Conservation (phyloP, 2,797 vertebrate genomes). For the Poeciliopsis paucimaculata region DNA sequence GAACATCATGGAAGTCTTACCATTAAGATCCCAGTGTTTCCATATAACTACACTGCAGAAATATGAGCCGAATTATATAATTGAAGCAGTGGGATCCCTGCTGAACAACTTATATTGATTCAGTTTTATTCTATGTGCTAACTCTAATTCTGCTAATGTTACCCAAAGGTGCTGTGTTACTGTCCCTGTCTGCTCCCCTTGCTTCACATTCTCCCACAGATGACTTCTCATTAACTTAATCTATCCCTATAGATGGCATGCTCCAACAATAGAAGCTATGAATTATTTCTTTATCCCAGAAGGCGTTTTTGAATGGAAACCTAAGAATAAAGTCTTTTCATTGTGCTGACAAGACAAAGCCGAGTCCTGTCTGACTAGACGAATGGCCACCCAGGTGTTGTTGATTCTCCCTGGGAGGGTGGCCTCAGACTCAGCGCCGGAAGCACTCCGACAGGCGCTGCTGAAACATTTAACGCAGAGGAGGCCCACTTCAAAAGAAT, state of each 20-base stretch:
- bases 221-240: constrained; percentile 55
- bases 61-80: background rate
- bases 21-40: background rate
- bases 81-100: constrained; percentile 7
- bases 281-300: constrained; percentile 49
- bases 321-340: constrained; percentile 27
- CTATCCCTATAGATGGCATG: constrained; percentile 45
- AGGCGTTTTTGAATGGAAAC: constrained; percentile 25
- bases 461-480: constrained; percentile 77
- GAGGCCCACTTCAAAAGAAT: constrained; percentile 73
- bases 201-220: constrained; percentile 40
- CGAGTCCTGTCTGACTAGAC: background rate
- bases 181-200: constrained; percentile 8
- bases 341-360: constrained; percentile 32
- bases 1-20: background rate
- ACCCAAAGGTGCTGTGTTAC: constrained; percentile 66
- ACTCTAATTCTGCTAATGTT: constrained; percentile 67
- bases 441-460: constrained; percentile 58
- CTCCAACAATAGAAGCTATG: constrained; percentile 44
- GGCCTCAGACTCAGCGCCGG: constrained; percentile 29
- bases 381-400: constrained; percentile 24
- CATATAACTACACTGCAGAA: background rate
- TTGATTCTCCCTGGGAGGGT: constrained; percentile 41
- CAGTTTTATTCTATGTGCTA: constrained; percentile 15
- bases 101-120: constrained; percentile 19